Base-by-base conservation (phyloP, 35 echinoderm and acorn worm species). In the Apostichopus parvimensis region DNA sequence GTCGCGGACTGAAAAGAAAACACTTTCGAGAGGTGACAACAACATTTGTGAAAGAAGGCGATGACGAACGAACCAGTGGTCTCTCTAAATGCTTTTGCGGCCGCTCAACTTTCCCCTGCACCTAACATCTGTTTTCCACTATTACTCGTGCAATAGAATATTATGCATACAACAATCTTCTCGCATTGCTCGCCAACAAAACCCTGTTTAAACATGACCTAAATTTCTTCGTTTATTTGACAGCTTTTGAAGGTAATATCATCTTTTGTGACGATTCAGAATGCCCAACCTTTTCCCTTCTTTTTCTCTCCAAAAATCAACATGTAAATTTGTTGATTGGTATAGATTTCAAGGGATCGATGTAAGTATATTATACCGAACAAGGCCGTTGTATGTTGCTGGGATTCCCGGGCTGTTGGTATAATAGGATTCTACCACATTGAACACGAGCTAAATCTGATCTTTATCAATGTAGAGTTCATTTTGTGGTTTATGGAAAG, bases 281-380 rank as follows among this genome's bases (percentile, higher is more conserved):
- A 59, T 84, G 54, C 81, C 53, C 81, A 56, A 58, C 53, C 80
- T 83, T 83, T 83, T 15, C n/a, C 21, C 21, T 75, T n/a, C 21
- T n/a, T n/a, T 75, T n/a, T 75, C 71, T 75, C n/a, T 75, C n/a
- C 17, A 84, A 84, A 84, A 84, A 84, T 84, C 81, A 84, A 84
- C 81, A 84, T 84, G 81, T 84, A 84, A 84, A 84, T 84, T 84
- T 84, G 81, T 57, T 59, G 81, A 84, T 84, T 58, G 81, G 81
- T 56, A 21, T 84, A 22, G 81, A 84, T 84, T 84, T 84, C 81
- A 84, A 15, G 81, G 54, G 56, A 84, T 84, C 81, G 57, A 84
- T 84, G 52, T 59, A 84, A 75, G 55, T 58, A 58, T 58, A 84
- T 84, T 58, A 58, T 60, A 59, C 81, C 81, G 81, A 84, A 84